Percentiles rank a stretch among this genome's conserved stretches.
These are phyloP conservation scores for Oscheius sp. DNA, from an alignment of 1,140 invertebrate genomes.

Conservation along the genomic window DNA sequence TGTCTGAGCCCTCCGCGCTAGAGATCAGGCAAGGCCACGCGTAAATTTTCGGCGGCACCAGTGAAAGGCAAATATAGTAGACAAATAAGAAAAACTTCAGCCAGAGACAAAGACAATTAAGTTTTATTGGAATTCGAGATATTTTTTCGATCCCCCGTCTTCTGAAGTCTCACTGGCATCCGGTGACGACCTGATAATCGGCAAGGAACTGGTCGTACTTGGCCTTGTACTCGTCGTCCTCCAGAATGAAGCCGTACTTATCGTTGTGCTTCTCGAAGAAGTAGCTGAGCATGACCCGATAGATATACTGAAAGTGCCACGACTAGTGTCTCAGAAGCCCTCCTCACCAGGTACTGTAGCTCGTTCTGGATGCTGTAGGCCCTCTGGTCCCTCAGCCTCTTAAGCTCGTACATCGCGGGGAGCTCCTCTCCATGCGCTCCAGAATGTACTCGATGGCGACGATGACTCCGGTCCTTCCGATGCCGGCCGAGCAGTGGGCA, in stretches of 20 bases:
- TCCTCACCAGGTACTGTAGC: conserved; percentile 36
- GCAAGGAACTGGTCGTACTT: conserved; percentile 21
- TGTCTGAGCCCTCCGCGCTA: too few species aligned
- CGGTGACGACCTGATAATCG: conserved; percentile 14
- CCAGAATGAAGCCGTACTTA: background rate
- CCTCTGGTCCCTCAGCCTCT: conserved; percentile 24
- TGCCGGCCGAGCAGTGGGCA: conserved; percentile 42
- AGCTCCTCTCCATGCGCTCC: conserved; percentile 5
- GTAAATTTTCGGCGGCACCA: too few species aligned
- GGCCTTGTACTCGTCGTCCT: background rate
- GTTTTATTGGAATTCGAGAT: too few species aligned
- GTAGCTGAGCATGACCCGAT: conserved; percentile 24
- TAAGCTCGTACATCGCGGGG: conserved; percentile 26
- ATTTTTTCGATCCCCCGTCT: too few species aligned
- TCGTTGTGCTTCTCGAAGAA: conserved; percentile 35
- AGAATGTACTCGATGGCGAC: conserved; percentile 27
- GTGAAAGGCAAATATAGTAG: too few species aligned
- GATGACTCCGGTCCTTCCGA: conserved; percentile 31
- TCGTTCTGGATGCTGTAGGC: conserved; percentile 33
- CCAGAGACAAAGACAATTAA: too few species aligned
- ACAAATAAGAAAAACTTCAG: too few species aligned
- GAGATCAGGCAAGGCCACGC: too few species aligned
- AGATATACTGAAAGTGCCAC: too few species aligned
- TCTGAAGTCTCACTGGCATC: too few species aligned
- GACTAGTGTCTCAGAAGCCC: too few species aligned